These are phyloP conservation scores for Bambusicola thoracicus DNA, from an alignment of 2,113 vertebrate species.

Conservation along the genomic window DNA sequence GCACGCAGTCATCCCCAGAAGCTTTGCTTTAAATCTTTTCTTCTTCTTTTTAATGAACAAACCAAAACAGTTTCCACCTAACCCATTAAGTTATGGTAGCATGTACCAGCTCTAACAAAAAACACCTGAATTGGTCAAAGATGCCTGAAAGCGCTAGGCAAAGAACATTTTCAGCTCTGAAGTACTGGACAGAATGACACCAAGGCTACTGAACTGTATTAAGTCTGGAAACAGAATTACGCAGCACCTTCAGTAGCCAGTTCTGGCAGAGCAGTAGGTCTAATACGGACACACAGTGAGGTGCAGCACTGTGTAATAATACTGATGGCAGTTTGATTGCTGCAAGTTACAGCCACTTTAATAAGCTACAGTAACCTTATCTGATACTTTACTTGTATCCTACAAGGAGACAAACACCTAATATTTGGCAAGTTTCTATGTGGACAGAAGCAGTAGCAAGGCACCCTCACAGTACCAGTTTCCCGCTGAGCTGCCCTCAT, in stretches of 20 bases:
- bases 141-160: not conserved
- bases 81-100: not conserved
- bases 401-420: not conserved
- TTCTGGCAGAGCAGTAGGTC: not conserved
- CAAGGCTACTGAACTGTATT: not conserved
- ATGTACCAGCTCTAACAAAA: not conserved
- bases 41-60: not conserved
- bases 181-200: not conserved
- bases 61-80: not conserved
- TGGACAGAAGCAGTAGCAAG: not conserved
- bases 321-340: not conserved
- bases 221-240: not conserved
- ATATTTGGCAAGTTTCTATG: not conserved
- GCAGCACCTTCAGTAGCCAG: not conserved
- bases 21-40: not conserved
- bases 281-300: not conserved
- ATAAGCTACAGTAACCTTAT: not conserved
- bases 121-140: not conserved
- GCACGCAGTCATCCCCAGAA: not conserved
- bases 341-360: not conserved
- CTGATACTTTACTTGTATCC: not conserved
- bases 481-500: not conserved
- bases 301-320: not conserved
- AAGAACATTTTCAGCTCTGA: not conserved
- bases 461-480: not conserved